Conservation (phyloP, 1,140 invertebrate genomes). For the Zaprionus taronus region DNA sequence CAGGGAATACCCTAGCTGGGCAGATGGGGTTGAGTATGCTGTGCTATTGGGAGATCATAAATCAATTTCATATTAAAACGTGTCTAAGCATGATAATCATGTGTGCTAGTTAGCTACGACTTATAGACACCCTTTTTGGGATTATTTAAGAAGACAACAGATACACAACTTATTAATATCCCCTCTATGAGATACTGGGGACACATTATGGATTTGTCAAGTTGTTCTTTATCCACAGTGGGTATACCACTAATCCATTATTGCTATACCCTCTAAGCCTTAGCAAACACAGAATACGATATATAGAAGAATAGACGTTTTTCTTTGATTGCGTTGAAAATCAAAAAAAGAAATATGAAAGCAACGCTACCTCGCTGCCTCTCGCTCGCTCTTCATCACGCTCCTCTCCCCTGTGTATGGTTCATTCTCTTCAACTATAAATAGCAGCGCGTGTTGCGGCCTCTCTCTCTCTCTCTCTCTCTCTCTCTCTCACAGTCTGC, state of each 20-base stretch:
- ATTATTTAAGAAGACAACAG: not conserved
- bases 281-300: not conserved
- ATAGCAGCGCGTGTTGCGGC: conserved; percentile 72
- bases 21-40: not conserved
- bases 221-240: not conserved
- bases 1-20: not conserved
- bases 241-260: not conserved
- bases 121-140: not conserved
- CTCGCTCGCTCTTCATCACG: conserved; percentile 8
- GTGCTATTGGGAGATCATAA: too few relatives aligned
- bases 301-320: not conserved
- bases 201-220: too few relatives aligned
- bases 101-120: too few relatives aligned
- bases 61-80: not conserved
- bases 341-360: conserved; percentile 44
- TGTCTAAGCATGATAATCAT: too few relatives aligned
- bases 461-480: conserved; percentile 25
- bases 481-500: not conserved
- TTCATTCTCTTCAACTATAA: conserved; percentile 72
- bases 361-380: conserved; percentile 26
- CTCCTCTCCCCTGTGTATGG: conserved; percentile 36
- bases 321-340: not conserved
- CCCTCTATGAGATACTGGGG: not conserved
- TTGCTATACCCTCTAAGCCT: not conserved
- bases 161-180: not conserved